phyloP scores from a whole-genome alignment of 2,888 invertebrate species.

The Epistrophe eligans region DNA sequence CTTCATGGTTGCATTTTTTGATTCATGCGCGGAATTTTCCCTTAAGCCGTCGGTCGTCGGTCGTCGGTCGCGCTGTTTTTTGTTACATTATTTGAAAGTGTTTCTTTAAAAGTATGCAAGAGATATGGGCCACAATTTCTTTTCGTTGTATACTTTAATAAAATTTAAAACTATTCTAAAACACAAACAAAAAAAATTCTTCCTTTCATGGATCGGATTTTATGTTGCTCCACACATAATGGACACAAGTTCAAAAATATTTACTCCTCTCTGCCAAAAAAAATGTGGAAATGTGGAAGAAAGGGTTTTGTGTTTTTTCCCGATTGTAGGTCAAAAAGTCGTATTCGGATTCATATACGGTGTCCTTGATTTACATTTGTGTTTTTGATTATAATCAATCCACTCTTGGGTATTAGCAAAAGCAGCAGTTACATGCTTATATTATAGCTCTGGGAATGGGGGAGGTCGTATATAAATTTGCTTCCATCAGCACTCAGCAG shows the following conservation, averaged over 20 bases:
- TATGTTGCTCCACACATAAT: slow-evolving; percentile 2
- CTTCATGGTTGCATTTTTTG: slow-evolving; percentile 31
- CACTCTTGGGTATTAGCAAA: slow-evolving; percentile 24
- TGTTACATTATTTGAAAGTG: slow-evolving; percentile 29
- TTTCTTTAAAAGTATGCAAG: slow-evolving; percentile 20
- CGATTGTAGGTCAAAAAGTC: slow-evolving; percentile 43
- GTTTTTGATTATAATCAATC: slow-evolving; percentile 64
- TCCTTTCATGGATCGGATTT: slow-evolving; percentile 28
- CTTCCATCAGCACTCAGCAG: slow-evolving; percentile 25
- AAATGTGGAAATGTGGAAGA: neutral
- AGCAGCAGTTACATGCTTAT: slow-evolving; percentile 44
- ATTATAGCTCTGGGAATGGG: slow-evolving; percentile 6
- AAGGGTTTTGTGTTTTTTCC: slow-evolving; percentile 16
- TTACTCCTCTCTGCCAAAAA: slow-evolving; percentile 2
- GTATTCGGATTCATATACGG: neutral
- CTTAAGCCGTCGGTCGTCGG: neutral
- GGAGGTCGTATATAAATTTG: slow-evolving; percentile 10
- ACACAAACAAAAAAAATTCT: neutral
- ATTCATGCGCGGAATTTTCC: slow-evolving; percentile 42
- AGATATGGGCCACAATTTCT: neutral
- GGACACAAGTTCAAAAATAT: slow-evolving; percentile 43
- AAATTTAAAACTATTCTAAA: slow-evolving; percentile 29
- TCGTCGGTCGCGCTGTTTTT: neutral
- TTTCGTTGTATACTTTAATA: slow-evolving; percentile 1
- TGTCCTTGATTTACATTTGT: slow-evolving; percentile 71